Evolutionary conservation across 2,797 vertebrate genomes (phyloP), one percentile per base, ranked within the genome.

Genomic region (Betta splendens): DNA sequence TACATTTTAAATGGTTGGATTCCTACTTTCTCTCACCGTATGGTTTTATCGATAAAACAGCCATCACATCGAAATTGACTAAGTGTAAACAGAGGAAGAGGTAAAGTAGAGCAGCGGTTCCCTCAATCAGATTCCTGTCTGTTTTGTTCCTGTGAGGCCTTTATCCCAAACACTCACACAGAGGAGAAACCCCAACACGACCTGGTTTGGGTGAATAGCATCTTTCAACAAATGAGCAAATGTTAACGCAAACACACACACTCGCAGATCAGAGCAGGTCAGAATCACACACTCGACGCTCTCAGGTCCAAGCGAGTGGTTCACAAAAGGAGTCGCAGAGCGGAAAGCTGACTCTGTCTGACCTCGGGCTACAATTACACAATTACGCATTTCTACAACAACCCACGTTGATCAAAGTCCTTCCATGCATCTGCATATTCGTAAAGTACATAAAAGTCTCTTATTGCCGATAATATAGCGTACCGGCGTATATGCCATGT

Each of bases 1-100:
- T 59, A 53, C 52, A 46, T 33, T 55, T 35, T 8, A 32, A 65
- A 80, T 28, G 67, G 72, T 68, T 77, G 65, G 53, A 58, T 69
- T 77, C 32, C 35, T 43, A 25, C 42, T 68, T 37, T 44, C 7
- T 38, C 31, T 42, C 16, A 75, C 9, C 32, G 21, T 6, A 31
- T 46, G 13, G 17, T 28, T 35, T 32, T 43, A 39, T 42, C 1
- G 2, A 22, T 23, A 1, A 6, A 51, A 25, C 32, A 53, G 42
- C 2, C 12, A 32, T 1, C 45, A 15, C 31, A 36, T 48, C 20
- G n/a, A 15, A 7, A 33, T 23, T n/a, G n/a, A n/a, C n/a, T n/a
- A n/a, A n/a, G n/a, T n/a, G n/a, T n/a, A n/a, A n/a, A n/a, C n/a
- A n/a, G n/a, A n/a, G n/a, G n/a, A n/a, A n/a, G n/a, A n/a, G n/a